These are phyloP conservation scores for Manis crassicaudata DNA, from an alignment of 2,797 vertebrate species.

Conservation along the genomic window DNA sequence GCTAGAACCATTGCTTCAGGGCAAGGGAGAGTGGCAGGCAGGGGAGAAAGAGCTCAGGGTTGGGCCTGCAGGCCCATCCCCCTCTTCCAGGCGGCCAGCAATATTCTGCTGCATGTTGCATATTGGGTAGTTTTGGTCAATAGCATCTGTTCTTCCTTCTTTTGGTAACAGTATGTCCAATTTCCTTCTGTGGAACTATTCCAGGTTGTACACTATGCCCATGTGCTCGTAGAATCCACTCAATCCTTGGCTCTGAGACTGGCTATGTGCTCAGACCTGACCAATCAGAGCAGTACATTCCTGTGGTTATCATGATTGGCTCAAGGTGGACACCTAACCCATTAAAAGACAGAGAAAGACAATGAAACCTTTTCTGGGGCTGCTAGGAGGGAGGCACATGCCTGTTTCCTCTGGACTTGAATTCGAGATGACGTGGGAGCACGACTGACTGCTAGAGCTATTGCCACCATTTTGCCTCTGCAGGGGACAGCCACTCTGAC, in stretches of 20 bases:
- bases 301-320: background rate
- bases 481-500: background rate
- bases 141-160: background rate
- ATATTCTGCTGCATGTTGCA: fast-evolving
- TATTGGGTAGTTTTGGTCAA: constrained; percentile 30
- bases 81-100: background rate
- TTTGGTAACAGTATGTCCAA: background rate
- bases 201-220: background rate
- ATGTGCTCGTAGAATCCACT: background rate
- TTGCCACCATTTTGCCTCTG: background rate
- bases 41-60: background rate
- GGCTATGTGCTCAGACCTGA: background rate
- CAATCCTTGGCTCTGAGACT: background rate
- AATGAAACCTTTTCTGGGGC: background rate
- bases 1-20: constrained; percentile 51
- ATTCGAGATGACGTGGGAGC: background rate
- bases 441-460: fast-evolving
- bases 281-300: background rate
- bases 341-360: background rate
- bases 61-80: background rate
- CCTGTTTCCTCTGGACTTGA: background rate
- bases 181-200: background rate
- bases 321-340: background rate
- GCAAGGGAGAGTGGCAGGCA: constrained; percentile 45
- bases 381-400: background rate